Evolutionary conservation across 2,113 vertebrate species (phyloP).

Genomic region (Lucifuga dentata): DNA sequence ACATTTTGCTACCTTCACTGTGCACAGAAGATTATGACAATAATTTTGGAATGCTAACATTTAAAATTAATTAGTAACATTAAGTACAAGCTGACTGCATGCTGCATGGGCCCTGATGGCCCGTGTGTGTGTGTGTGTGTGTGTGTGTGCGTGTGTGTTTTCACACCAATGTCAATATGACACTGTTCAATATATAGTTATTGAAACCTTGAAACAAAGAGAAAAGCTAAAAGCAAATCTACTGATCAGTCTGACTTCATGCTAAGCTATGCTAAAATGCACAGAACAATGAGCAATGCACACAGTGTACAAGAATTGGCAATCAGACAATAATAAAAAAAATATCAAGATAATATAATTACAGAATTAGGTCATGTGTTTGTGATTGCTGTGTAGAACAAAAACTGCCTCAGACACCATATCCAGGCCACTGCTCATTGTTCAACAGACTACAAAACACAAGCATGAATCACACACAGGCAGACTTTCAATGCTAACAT

Average conservation of each 20-base stretch:
- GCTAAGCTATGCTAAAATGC: slow-evolving; percentile 24
- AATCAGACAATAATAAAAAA: slow-evolving; percentile 43
- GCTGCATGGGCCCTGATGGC: background rate
- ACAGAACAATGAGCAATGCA: slow-evolving; percentile 17
- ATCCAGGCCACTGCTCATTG: slow-evolving; percentile 73
- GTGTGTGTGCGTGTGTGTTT: no score
- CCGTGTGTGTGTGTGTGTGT: no score
- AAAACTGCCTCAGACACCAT: slow-evolving; percentile 45
- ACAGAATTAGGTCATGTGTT: slow-evolving; percentile 66
- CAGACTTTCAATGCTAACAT: slow-evolving; percentile 52
- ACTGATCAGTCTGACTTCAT: slow-evolving; percentile 17
- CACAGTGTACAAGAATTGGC: slow-evolving; percentile 28
- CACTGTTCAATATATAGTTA: background rate
- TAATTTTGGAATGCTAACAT: background rate
- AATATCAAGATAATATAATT: slow-evolving; percentile 64
- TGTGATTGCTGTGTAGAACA: slow-evolving; percentile 37
- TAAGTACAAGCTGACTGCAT: background rate
- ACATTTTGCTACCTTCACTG: background rate
- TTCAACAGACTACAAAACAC: slow-evolving; percentile 60
- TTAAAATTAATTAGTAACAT: background rate
- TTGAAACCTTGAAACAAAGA: slow-evolving; percentile 22
- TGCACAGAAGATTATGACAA: background rate
- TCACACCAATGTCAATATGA: no score
- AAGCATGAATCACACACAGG: slow-evolving; percentile 52
- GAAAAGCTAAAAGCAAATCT: slow-evolving; percentile 13